Conservation (phyloP, 2,888 invertebrate species). For the Drosophila mercatorum region DNA sequence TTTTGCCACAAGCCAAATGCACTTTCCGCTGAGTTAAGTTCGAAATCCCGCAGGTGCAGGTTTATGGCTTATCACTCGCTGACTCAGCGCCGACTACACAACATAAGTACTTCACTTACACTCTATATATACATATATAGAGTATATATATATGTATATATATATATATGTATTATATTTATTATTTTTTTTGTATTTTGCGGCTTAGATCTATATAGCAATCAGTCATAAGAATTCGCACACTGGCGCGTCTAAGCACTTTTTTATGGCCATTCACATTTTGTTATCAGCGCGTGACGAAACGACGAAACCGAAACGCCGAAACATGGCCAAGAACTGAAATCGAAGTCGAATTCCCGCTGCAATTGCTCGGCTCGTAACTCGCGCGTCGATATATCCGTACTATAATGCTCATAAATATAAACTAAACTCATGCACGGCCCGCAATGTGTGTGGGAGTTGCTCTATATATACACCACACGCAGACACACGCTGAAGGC, state of each 20-base stretch:
- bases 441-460: constrained; percentile 55
- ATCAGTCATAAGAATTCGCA: constrained; percentile 32
- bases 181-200: not conserved
- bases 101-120: constrained; percentile 31
- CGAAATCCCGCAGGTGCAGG: constrained; percentile 27
- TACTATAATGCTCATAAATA: constrained; percentile 85
- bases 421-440: constrained; percentile 82
- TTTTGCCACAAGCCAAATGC: constrained; percentile 33
- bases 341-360: constrained; percentile 37
- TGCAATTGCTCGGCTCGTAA: constrained; percentile 51
- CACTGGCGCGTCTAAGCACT: constrained; percentile 28
- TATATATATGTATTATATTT: not conserved
- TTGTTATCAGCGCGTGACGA: constrained; percentile 44
- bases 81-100: constrained; percentile 20
- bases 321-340: constrained; percentile 34
- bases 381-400: constrained; percentile 82
- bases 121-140: not conserved
- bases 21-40: constrained; percentile 5
- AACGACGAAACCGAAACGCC: constrained; percentile 17
- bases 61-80: constrained; percentile 36
- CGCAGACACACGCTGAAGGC: constrained; percentile 36
- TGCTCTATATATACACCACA: constrained; percentile 31
- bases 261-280: constrained; percentile 48
- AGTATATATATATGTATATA: not conserved
- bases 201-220: constrained; percentile 4